Base-by-base conservation (phyloP, 2,113 vertebrate species). In the Burhinus bistriatus region DNA sequence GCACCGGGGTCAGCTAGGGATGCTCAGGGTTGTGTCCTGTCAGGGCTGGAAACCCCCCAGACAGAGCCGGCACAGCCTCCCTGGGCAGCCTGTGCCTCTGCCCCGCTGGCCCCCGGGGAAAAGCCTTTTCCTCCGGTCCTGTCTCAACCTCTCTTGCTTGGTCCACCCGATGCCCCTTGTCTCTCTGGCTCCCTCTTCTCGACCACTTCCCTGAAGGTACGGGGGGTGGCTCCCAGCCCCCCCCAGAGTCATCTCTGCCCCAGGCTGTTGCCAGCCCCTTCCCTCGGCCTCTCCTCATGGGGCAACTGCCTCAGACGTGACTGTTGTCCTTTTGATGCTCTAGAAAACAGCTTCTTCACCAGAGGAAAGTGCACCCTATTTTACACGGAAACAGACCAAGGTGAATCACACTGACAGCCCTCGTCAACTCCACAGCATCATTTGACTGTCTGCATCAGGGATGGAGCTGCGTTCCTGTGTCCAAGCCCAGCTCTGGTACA, bases 401-500 rank as follows among this genome's bases (percentile, higher is more conserved):
- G 22, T 42, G 70, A 80, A 64, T 32, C 5, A 5, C 29, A 10
- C 19, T 32, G 61, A 45, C 21, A 62, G 64, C 36, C 45, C 40
- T 29, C 15, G 27, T 15, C 44, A 78, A 9, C 15, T 19, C 45
- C 32, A 49, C 52, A 70, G 18, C 29, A 83, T 9, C 49, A 45
- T 5, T 21, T 51, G 49, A 13, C 49, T 51, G 11, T 51, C 49
- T 20, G 9, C 3, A 2, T 59, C 70, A 76, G n/a, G 7, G 12
- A 6, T 57, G 52, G 22, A 78, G 80, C 18, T 0, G 0, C 0
- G 0, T 11, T 34, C 22, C 38, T n/a, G n/a, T 25, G 17, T 38
- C 44, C 21, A 55, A 89, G 32, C 17, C 76, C 0, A 0, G 13
- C 32, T 52, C 66, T 73, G 42, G 68, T 57, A 69, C 6, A 15